Percentiles rank a stretch among this genome's conserved stretches.
phyloP scores from a whole-genome alignment of 2,888 invertebrate species.

The Metallyticus violacea region DNA sequence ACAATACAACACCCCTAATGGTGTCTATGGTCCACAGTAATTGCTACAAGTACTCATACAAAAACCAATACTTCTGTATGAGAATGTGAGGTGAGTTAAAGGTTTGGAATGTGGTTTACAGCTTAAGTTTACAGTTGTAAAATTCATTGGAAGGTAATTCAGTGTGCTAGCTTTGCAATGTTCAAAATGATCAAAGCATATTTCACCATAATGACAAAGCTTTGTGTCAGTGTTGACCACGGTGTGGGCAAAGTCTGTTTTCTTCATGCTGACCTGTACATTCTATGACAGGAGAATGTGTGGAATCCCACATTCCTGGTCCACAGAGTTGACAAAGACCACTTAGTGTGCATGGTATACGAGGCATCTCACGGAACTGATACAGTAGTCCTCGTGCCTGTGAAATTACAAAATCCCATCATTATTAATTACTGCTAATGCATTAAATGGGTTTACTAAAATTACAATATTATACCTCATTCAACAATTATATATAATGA shows the following conservation, averaged over 20 bases:
- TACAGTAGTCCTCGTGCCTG: slow-evolving; percentile 84
- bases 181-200: neutral
- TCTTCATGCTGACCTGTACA: slow-evolving; percentile 49
- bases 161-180: neutral
- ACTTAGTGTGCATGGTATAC: slow-evolving; percentile 85
- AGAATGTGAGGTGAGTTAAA: neutral
- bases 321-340: slow-evolving; percentile 86
- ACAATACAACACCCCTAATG: no score
- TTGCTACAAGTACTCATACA: neutral
- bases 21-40: neutral
- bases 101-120: neutral
- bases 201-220: neutral
- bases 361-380: slow-evolving; percentile 82
- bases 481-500: no score
- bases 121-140: neutral
- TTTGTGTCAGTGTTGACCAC: neutral
- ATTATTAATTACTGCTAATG: no score
- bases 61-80: neutral
- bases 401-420: no score
- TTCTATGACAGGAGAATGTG: slow-evolving; percentile 82
- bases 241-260: slow-evolving; percentile 22
- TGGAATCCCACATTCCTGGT: slow-evolving; percentile 93
- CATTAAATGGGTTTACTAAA: no score
- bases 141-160: neutral
- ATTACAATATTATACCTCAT: no score